Percentiles rank a stretch among this genome's conserved stretches.
These are phyloP conservation scores for Esox lucius DNA, from an alignment of 2,797 vertebrate genomes.

Conservation along the genomic window DNA sequence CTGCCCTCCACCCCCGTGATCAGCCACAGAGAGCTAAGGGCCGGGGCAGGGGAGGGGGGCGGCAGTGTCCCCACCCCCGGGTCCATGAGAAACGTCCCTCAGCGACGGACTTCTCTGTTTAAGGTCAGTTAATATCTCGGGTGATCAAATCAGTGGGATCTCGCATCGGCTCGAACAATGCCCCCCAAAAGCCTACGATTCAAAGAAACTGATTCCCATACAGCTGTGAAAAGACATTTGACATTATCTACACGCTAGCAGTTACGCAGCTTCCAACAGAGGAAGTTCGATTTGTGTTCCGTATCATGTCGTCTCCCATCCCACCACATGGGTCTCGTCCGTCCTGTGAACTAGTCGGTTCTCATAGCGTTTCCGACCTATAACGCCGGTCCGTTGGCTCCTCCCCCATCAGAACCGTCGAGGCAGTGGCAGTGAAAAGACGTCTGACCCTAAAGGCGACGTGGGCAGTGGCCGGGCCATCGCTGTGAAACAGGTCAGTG, in stretches of 20 bases:
- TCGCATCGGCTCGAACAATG: background rate
- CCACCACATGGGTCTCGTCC: conserved; percentile 28
- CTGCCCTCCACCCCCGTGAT: conserved; percentile 94
- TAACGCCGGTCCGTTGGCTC: background rate
- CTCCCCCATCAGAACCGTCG: conserved; percentile 80
- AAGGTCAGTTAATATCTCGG: conserved; percentile 75
- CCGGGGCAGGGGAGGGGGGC: conserved; percentile 72
- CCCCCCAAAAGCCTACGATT: background rate
- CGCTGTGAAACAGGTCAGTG: conserved; percentile 89
- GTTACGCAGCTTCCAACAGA: background rate
- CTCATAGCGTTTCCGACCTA: background rate
- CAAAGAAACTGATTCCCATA: background rate
- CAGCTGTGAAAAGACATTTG: background rate
- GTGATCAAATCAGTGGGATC: background rate
- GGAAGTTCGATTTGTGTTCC: background rate
- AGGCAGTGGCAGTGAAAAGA: conserved; percentile 87
- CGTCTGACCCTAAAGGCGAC: conserved; percentile 85
- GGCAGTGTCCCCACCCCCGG: conserved; percentile 76
- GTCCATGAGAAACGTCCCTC: conserved; percentile 81
- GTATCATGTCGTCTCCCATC: conserved; percentile 24
- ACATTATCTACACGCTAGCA: background rate
- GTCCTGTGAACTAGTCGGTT: conserved; percentile 2
- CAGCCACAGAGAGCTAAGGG: conserved; percentile 86
- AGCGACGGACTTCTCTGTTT: conserved; percentile 90
- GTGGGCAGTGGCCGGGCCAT: conserved; percentile 75